Base-by-base conservation (phyloP, 2,797 vertebrate species). In the Halcyon smyrnensis region DNA sequence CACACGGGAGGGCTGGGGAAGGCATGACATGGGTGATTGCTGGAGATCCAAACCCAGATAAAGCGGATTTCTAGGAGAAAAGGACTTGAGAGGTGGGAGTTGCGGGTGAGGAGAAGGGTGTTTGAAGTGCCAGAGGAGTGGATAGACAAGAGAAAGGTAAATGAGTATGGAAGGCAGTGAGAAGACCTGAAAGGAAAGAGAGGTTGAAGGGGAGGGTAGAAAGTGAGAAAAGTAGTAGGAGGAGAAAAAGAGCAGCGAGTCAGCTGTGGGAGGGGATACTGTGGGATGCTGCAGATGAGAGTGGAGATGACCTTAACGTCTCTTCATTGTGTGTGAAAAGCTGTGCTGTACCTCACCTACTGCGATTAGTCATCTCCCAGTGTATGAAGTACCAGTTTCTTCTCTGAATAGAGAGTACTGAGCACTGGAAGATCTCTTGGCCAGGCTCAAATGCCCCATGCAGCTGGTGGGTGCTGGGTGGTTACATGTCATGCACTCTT, bases 191-290 rank as follows among this genome's bases (percentile, higher is more conserved):
- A 95, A 94, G 92, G 75, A 95, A 95, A 87, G 65, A 73, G 28
- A 91, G 83, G 60, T 85, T 95, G 84, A 92, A 95, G 79, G 25
- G 68, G 68, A 83, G 71, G 69, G 81, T 89, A 94, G 91, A 90
- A 93, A 96, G 69, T 3, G 91, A 96, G 92, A 95, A 90, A 94
- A 92, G 69, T n/a, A 81, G 96, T 92, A 80, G 95, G 96, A 90
- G 95, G 86, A 23, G 71, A 76, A 91, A 93, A 94, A 93, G 90
- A 96, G 64, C 92, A 96, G 28, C 28, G 3, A 96, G 78, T 92
- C 71, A 43, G 43, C 84, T 88, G 96, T 96, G 87, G 96, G 96
- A 95, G 93, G 89, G 84, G 71, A 67, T 67, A 24, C 43, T 87
- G 90, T 90, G 76, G 88, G 88, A 88, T 88, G 87, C 77, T 90